Evolutionary conservation across 2,888 invertebrate genomes (phyloP), one percentile per base, ranked within the genome.

Genomic region (Perizoma affinitatum): DNA sequence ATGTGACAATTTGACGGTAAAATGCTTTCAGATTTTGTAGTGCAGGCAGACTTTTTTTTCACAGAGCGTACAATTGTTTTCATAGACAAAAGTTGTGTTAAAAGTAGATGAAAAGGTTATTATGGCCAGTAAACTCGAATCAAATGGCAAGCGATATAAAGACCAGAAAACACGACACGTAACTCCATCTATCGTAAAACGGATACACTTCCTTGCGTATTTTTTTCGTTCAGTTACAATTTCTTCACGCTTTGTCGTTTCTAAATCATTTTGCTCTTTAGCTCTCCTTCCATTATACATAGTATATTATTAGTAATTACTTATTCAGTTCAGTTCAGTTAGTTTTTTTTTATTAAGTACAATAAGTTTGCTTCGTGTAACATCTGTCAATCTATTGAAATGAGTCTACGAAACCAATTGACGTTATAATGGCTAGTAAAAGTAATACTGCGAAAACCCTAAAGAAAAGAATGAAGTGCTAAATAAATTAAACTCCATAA

Each of bases 401-500:
- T 47, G 42, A 43, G 45, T 54, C 51, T 63, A 43, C 54, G 51
- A 52, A 58, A 45, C 49, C 48, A 57, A 33, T n/a, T 49, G 51
- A 61, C 63, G 60, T 58, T 56, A 63, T 61, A 61, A 60, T 58
- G 7, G 36, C 45, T 58, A 63, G 58, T 61, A 64, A 70, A 38
- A 49, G 66, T 68, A 61, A 52, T 43, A 52, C 47, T 57, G 50
- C 48, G 61, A 61, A 58, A 68, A 67, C 64, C 59, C 63, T 60
- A 69, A 75, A 72, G 72, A 78, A 75, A 75, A 77, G 64, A 77
- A 74, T 72, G 62, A 61, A 66, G 68, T 69, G 64, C 75, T 74
- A 78, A 77, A 76, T 76, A 75, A 82, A 76, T 79, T 76, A 79
- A 71, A 78, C 58, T 71, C 69, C 68, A 72, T 77, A 80, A 78